Evolutionary conservation across 2,888 invertebrate genomes (phyloP), one percentile per base, ranked within the genome.

Genomic region (Megamerina dolium): DNA sequence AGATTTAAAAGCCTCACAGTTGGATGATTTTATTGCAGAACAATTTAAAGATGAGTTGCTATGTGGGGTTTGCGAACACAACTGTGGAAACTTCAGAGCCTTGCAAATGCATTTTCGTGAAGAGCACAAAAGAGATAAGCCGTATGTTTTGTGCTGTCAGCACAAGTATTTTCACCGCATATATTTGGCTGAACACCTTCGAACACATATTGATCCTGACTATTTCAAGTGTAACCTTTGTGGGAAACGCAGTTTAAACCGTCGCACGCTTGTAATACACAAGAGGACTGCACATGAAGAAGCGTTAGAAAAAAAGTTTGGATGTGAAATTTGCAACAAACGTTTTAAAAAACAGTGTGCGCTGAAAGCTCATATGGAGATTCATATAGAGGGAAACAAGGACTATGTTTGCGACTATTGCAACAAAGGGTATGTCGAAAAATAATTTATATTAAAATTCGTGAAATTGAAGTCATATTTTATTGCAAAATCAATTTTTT

Each of bases 161-260:
- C 54, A 51, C 12, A 55, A 51, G 37, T 58, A 52, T 32, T 39
- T 41, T n/a, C 53, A 54, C 3, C 58, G 59, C 5, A 51, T 51
- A 29, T 43, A 48, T 17, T 45, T 59, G 9, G 54, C 55, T 6
- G 55, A 58, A 21, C 59, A 59, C 38, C 48, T 59, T 21, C 31
- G 53, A 5, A 19, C 54, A 2, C 59, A 59, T 18, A 42, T 56
- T 16, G 47, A 59, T 46, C 56, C 58, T 3, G 53, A 57, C 13
- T 46, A 44, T n/a, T 54, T 52, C 29, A 56, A 59, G 16, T 59
- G 59, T 17, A 20, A 43, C 9, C 39, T 48, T 42, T 58, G 58
- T 16, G 51, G 49, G 4, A 49, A 46, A 39, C 47, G 51, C 31
- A 48, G 53, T 9, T 46, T 48, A 2, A 53, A 51, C 30, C 40